Evolutionary conservation across 2,797 vertebrate species (phyloP).

Genomic region (Pantherophis vulpinus): DNA sequence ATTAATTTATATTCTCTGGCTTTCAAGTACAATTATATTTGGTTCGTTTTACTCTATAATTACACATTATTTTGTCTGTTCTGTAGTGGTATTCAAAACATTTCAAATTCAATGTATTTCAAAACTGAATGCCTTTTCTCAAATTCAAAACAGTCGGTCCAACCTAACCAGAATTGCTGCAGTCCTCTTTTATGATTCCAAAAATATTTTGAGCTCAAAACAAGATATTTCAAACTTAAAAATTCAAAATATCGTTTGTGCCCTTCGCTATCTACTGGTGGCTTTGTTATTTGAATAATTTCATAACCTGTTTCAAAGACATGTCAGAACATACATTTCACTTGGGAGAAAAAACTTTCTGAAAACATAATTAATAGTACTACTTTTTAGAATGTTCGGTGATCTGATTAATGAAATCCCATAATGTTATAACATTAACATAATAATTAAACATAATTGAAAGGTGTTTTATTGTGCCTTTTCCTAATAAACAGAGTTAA

Average conservation of each 20-base stretch:
- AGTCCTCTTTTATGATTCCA: not conserved
- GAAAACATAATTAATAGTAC: not conserved
- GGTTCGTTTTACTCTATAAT: not conserved
- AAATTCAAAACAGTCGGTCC: not conserved
- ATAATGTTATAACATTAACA: not conserved
- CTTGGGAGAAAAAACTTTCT: not conserved
- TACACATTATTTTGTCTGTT: not conserved
- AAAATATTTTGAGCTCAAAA: not conserved
- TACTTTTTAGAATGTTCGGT: conserved; percentile 2
- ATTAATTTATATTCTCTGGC: not conserved
- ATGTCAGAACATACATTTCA: not conserved
- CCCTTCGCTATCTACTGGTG: not conserved
- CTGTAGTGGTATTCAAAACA: not conserved
- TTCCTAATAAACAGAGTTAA: not conserved
- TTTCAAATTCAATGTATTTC: not conserved
- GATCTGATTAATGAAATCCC: not conserved
- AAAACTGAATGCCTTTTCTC: not conserved
- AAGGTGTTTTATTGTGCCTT: not conserved
- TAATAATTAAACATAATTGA: not conserved
- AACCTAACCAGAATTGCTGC: not conserved
- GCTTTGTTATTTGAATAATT: not conserved
- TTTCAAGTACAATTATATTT: not conserved
- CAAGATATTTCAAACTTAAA: not conserved
- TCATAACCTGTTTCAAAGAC: not conserved
- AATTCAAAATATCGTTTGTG: not conserved